Evolutionary conservation across 2,888 invertebrate genomes (phyloP), one percentile per base, ranked within the genome.

Genomic region (Rugalucina vietnamica): DNA sequence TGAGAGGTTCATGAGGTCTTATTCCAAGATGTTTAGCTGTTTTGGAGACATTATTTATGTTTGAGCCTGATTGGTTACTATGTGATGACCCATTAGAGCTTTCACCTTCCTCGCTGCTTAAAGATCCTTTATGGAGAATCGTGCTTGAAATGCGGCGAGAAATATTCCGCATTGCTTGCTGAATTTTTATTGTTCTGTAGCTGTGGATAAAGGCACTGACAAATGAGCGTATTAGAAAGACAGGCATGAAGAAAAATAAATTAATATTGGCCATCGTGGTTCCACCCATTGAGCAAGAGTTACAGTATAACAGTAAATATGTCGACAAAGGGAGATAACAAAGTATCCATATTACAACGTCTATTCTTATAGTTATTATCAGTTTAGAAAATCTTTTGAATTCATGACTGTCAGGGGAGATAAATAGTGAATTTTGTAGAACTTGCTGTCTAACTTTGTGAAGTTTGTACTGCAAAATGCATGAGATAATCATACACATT

Each of bases 211-310:
- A 84, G 5, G 90, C 91, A 79, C 89, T 89, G 24, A 90, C n/a
- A 43, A 92, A 88, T 18, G 92, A 90, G 36, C 92, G 90, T 5
- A 90, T 21, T 32, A 92, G 77, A 79, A 91, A 91, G 21, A 91
- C 74, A 18, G 91, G 90, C 18, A 92, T 79, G 60, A 91, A 90
- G 72, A 90, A 91, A 10, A 91, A 78, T 12, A 92, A 60, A 49
- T 87, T 87, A 21, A 74, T 69, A 73, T 89, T 88, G 4, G 88
- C 78, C 14, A 71, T 43, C 14, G 50, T 3, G 5, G 57, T 76
- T 18, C 81, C 78, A 12, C 69, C 75, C 1, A 85, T 77, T 12
- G 77, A 27, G 50, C 90, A 87, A 39, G 87, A 79, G 12, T 82
- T 69, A 54, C 90, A 91, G 24, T 84, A 81, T 18, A 91, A 70